Evolutionary conservation across 2,113 vertebrate species (phyloP).

Genomic region (Prietella phreatophila): DNA sequence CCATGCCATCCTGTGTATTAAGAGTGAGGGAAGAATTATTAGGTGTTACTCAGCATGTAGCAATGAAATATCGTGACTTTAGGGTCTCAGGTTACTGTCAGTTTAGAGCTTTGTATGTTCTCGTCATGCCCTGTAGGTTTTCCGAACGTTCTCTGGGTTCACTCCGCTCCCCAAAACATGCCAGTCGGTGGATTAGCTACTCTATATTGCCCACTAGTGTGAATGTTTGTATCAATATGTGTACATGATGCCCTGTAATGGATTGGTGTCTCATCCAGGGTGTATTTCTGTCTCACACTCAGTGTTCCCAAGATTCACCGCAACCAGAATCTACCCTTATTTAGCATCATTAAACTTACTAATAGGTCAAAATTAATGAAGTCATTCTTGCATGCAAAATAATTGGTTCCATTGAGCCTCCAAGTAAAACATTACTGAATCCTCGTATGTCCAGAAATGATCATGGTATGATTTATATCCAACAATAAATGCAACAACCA

Average conservation of each 20-base stretch:
- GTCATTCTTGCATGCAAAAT: not conserved
- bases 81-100: not conserved
- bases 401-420: not conserved
- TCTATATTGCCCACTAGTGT: not conserved
- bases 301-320: not conserved
- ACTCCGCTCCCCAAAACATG: not conserved
- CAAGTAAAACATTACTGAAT: not conserved
- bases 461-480: not conserved
- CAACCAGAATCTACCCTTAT: not conserved
- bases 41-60: not conserved
- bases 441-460: not conserved
- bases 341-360: not conserved
- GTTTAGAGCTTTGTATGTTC: not conserved
- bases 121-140: not conserved
- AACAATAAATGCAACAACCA: not conserved
- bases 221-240: not conserved
- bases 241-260: not conserved
- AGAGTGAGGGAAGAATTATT: not conserved
- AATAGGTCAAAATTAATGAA: not conserved
- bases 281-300: not conserved
- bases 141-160: not conserved
- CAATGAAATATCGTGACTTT: not conserved
- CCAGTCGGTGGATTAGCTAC: not conserved
- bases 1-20: not conserved
- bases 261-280: not conserved